Base-by-base conservation (phyloP, 2,888 invertebrate species). In the Onchidella celtica region DNA sequence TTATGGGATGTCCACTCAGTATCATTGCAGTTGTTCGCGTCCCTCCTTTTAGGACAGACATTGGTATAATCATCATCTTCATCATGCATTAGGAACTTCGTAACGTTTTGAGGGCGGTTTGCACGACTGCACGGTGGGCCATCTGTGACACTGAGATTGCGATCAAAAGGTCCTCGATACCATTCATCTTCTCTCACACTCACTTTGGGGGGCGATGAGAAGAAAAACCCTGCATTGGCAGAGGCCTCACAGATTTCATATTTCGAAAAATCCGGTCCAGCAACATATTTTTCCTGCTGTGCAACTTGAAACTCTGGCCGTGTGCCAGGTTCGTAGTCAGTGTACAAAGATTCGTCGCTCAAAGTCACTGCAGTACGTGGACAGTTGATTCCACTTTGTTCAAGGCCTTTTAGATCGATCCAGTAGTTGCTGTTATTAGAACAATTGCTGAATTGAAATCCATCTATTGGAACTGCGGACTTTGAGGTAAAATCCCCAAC, bases 351-450 rank as follows among this genome's bases (percentile, higher is more conserved):
- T 11, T 65, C 63, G 9, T 63, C 40, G n/a, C 70, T 79, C 40
- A 47, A 32, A 29, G 70, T 79, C 32, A 79, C 59, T 29, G 55
- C 40, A 6, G 79, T 29, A 21, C 70, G 17, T 1, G 55, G 17
- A 27, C 27, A 29, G n/a, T 27, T 14, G 21, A 34, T n/a, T 2
- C 32, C n/a, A 1, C 61, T 11, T 2, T 4, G 17, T 3, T 70
- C 72, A 36, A 70, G 72, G 17, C 68, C 68, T 21, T 77, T 34
- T 2, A 65, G 2, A 11, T 11, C 75, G 14, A 21, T 32, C 57
- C 66, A 63, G 70, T 72, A 61, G 29, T 32, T 79, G 65, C 79
- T 79, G 27, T 79, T 79, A 17, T 79, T 79, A 17, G 79, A 79
- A 17, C 32, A n/a, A 38, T 79, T 55, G 4, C 24, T 38, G 36